Base-by-base conservation (phyloP, 1,140 invertebrate genomes). In the Monochamus saltuarius region DNA sequence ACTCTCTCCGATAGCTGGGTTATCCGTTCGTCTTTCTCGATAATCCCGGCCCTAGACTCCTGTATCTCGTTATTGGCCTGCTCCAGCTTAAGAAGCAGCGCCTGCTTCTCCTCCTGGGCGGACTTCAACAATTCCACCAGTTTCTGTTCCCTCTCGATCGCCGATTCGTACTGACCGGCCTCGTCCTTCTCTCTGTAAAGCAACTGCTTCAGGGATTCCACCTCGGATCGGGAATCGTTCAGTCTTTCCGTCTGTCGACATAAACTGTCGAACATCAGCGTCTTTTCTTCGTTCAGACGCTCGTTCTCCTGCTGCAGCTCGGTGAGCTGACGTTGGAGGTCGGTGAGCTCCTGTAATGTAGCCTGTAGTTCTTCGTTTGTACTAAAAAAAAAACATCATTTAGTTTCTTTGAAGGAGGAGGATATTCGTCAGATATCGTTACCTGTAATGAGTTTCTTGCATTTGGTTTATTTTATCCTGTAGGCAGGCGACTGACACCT, bases 331-430 rank as follows among this genome's bases (percentile, higher is more conserved):
- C 87, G 83, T 77, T 91, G 93, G 35, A 97, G 79, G 76, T 97
- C 94, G 36, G 91, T 89, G 53, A 97, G 78, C 78, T 97, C 94
- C 68, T 95, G 94, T 40, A 97, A 81, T 0, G 94, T 97, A 0
- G 94, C 95, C 79, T 97, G 94, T 0, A 97, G 80, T 77, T 97
- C 95, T 79, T 97, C 94, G 74, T 92, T 95, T n/a, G 94, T 97
- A 49, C 89, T 88, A 66, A 80, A 85, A 73, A 36, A 38, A 46
- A 50, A n/a, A n/a, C n/a, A n/a, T n/a, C n/a, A n/a, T n/a, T n/a
- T n/a, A n/a, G n/a, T n/a, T n/a, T n/a, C n/a, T n/a, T n/a, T 50
- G 17, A 50, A 9, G 11, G 47, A 14, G 19, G 38, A 22, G 1
- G 45, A 56, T 46, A 13, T 19, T 22, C 10, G 45, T 17, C 4